Conservation (phyloP, 30 jellyfish, hydroid and myxozoan genomes). For the Hydractinia echinata region DNA sequence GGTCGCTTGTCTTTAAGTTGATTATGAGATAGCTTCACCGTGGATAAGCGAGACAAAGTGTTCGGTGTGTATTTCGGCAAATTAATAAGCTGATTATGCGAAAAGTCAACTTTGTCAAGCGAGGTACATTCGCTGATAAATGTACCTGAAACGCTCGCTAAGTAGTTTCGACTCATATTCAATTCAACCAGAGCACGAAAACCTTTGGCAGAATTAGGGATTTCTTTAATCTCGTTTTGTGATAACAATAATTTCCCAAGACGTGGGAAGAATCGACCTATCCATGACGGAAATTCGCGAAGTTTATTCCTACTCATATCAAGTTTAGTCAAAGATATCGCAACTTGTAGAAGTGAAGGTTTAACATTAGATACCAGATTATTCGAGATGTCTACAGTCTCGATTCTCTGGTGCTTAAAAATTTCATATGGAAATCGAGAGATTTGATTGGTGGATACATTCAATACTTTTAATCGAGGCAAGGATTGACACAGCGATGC, state of each 20-base stretch:
- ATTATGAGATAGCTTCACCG: conserved; percentile 64
- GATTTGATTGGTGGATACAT: conserved; percentile 44
- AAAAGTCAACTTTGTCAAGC: conserved; percentile 59
- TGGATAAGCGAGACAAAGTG: conserved; percentile 40
- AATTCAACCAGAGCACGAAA: conserved; percentile 42
- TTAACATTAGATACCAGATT: conserved; percentile 37
- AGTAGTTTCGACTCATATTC: conserved; percentile 47
- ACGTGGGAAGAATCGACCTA: conserved; percentile 59
- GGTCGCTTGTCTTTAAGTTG: conserved; percentile 59
- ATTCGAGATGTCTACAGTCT: conserved; percentile 43
- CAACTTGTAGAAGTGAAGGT: conserved; percentile 10
- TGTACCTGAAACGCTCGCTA: conserved; percentile 45
- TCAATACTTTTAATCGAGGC: conserved; percentile 38
- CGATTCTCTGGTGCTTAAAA: conserved; percentile 37
- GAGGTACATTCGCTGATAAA: conserved; percentile 44
- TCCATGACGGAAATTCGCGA: conserved; percentile 53
- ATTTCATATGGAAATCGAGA: conserved; percentile 60
- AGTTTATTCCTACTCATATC: conserved; percentile 54
- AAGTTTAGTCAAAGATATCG: conserved; percentile 35
- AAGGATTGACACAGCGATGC: conserved; percentile 32
- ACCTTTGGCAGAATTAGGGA: conserved; percentile 42
- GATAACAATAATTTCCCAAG: conserved; percentile 38
- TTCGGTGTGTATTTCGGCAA: conserved; percentile 49
- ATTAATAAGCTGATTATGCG: conserved; percentile 46
- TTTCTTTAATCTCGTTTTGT: conserved; percentile 36